Conservation (phyloP, 2,888 invertebrate genomes). For the Lacanobia wlatinum region DNA sequence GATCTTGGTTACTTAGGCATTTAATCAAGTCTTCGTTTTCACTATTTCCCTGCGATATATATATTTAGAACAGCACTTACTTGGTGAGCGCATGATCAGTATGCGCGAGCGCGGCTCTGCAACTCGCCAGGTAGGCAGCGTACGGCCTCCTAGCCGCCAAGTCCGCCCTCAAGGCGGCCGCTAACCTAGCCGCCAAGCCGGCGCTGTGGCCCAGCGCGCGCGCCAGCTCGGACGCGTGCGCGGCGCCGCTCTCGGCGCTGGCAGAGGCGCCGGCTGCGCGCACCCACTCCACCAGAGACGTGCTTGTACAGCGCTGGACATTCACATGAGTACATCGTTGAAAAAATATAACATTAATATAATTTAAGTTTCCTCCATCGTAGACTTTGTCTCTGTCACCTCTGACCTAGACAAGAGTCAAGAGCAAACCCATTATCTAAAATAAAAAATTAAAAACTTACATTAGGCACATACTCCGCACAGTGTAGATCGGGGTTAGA, state of each 20-base stretch:
- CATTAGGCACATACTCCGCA: constrained; percentile 91
- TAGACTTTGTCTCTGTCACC: no score
- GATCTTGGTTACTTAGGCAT: no score
- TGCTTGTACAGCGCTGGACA: constrained; percentile 80
- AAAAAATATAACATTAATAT: no score
- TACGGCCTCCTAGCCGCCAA: constrained; percentile 85
- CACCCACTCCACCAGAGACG: constrained; percentile 83
- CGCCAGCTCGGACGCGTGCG: constrained; percentile 70
- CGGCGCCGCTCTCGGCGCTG: constrained; percentile 71
- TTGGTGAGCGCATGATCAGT: constrained; percentile 73
- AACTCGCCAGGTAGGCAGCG: constrained; percentile 83
- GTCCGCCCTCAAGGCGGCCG: constrained; percentile 83
- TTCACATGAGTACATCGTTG: no score
- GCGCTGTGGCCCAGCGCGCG: constrained; percentile 67
- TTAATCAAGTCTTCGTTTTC: no score
- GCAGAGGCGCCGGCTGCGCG: constrained; percentile 77
- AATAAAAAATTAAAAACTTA: constrained; percentile 71
- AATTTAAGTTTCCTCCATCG: no score
- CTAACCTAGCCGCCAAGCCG: constrained; percentile 71
- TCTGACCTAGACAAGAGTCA: no score
- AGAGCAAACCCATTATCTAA: no score
- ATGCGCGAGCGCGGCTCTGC: constrained; percentile 81
- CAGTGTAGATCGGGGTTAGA: constrained; percentile 96
- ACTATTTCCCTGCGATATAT: no score
- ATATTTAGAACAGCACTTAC: constrained; percentile 20